Evolutionary conservation across 2,113 vertebrate genomes (phyloP).

Genomic region (Tyrannus savana): DNA sequence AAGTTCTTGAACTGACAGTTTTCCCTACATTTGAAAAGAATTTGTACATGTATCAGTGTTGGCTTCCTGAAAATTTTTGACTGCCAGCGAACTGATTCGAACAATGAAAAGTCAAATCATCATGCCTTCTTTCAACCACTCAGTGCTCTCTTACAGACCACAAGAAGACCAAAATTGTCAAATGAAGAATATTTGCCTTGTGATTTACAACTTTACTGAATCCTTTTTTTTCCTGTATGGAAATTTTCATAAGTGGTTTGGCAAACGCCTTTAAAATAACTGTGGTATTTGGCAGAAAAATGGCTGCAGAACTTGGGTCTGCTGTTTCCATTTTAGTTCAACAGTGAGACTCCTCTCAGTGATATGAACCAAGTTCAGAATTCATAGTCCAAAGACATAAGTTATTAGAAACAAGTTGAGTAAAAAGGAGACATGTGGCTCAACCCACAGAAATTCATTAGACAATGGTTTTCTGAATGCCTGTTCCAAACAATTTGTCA

Average conservation of each 20-base stretch:
- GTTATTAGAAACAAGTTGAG: constrained; percentile 36
- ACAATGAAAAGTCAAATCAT: constrained; percentile 63
- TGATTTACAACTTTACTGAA: constrained; percentile 24
- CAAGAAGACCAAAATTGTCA: constrained; percentile 36
- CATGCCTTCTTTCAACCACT: constrained; percentile 37
- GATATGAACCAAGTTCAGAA: not conserved
- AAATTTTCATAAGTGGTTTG: constrained; percentile 59
- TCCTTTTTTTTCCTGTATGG: constrained; percentile 2
- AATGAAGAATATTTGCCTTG: constrained; percentile 23
- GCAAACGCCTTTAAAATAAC: constrained; percentile 41
- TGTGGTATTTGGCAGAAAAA: constrained; percentile 45
- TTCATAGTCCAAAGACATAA: constrained; percentile 2
- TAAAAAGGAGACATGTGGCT: constrained; percentile 25
- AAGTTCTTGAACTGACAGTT: constrained; percentile 60
- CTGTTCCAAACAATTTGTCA: constrained; percentile 58
- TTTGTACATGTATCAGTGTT: constrained; percentile 66
- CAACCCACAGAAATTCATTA: constrained; percentile 50
- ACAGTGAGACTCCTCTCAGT: not conserved
- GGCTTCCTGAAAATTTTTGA: constrained; percentile 63
- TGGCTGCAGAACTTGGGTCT: not conserved
- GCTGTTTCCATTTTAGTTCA: constrained; percentile 57
- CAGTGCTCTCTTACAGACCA: constrained; percentile 56
- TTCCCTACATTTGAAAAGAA: constrained; percentile 61
- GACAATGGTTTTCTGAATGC: constrained; percentile 1
- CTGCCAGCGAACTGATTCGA: constrained; percentile 54